These are phyloP conservation scores for Pterostichus madidus DNA, from an alignment of 2,888 invertebrate species.

Conservation along the genomic window DNA sequence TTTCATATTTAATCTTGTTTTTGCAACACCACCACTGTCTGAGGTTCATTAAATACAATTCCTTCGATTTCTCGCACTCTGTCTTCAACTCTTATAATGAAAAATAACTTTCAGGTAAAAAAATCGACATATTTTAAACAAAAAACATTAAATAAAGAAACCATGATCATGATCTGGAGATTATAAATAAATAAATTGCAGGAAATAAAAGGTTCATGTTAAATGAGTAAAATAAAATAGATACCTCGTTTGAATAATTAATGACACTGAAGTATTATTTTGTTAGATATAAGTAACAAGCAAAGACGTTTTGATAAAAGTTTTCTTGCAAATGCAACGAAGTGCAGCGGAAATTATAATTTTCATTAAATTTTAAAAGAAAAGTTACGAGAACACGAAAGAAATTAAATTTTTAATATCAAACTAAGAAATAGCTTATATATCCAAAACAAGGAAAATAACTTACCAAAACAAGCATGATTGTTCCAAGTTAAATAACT, in stretches of 20 bases:
- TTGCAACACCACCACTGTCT: slow-evolving; percentile 6
- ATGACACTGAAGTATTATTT: background rate
- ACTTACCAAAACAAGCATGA: slow-evolving; percentile 22
- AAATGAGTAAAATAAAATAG: background rate
- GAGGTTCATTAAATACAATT: background rate
- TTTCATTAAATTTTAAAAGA: background rate
- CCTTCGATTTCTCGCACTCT: background rate
- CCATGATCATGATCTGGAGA: too few species aligned
- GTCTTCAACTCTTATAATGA: background rate
- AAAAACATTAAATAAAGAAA: too few species aligned
- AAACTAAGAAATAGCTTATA: slow-evolving; percentile 34
- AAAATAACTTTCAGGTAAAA: slow-evolving; percentile 5
- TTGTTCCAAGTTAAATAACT: slow-evolving; percentile 48
- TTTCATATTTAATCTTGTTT: slow-evolving; percentile 34
- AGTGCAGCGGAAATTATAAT: background rate
- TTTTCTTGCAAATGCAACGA: background rate
- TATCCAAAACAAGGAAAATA: slow-evolving; percentile 19
- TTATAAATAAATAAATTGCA: too few species aligned
- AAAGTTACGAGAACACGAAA: background rate
- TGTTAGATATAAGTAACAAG: too few species aligned
- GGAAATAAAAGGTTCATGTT: background rate
- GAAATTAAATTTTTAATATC: slow-evolving; percentile 45
- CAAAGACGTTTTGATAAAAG: background rate
- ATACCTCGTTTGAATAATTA: background rate
- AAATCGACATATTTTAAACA: background rate